These are phyloP conservation scores for Temnopleurus reevesii DNA, from an alignment of 53 echinoderm and acorn worm species.

Conservation along the genomic window DNA sequence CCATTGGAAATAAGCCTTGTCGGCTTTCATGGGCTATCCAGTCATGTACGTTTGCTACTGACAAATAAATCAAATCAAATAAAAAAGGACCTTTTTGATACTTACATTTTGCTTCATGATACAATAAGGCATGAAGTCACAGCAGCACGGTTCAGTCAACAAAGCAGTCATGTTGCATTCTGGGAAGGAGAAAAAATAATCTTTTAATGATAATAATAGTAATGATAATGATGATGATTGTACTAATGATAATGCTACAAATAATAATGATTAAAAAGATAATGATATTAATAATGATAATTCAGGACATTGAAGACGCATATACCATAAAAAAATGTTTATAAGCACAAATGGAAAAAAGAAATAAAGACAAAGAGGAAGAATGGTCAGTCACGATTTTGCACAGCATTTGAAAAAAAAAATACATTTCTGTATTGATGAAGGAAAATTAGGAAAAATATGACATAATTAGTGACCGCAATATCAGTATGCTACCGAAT, in stretches of 20 bases:
- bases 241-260: neutral
- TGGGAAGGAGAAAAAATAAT: neutral
- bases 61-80: too few species aligned
- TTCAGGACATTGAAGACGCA: neutral
- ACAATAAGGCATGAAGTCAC: constrained; percentile 38
- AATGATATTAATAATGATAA: neutral
- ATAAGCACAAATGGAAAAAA: neutral
- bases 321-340: neutral
- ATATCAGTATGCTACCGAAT: too few species aligned
- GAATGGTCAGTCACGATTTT: too few species aligned
- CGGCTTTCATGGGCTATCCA: too few species aligned
- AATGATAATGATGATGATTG: neutral
- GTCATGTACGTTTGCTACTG: too few species aligned
- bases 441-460: too few species aligned
- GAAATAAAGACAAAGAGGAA: neutral
- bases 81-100: too few species aligned
- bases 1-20: too few species aligned
- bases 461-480: too few species aligned
- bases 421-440: too few species aligned
- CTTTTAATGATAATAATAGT: neutral
- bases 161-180: constrained; percentile 16
- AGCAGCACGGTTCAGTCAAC: constrained; percentile 28
- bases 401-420: too few species aligned
- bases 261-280: neutral
- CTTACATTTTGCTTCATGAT: constrained; percentile 46